Conservation (phyloP, 30 jellyfish, hydroid and myxozoan species). For the Nemopilema nomurai region DNA sequence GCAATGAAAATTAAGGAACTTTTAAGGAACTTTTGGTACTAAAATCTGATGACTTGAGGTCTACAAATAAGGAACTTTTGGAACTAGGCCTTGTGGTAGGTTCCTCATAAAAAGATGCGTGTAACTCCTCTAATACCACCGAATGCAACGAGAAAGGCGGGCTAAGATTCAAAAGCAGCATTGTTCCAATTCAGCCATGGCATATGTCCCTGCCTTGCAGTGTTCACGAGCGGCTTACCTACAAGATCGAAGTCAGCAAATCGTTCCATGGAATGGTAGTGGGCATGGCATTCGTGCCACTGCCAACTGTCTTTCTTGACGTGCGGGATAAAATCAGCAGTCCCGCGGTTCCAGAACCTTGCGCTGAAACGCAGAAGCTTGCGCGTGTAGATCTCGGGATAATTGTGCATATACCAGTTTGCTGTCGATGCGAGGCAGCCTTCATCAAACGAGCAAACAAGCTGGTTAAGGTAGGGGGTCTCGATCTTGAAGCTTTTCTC, state of each 20-base stretch:
- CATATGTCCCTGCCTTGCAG: too few relatives aligned
- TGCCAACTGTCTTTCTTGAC: slow-evolving; percentile 73
- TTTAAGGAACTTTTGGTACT: too few relatives aligned
- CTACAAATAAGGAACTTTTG: too few relatives aligned
- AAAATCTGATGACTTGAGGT: too few relatives aligned
- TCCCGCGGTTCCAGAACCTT: slow-evolving; percentile 93
- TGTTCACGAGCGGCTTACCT: slow-evolving; percentile 44
- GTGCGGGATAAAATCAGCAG: slow-evolving; percentile 70
- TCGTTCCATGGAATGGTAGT: slow-evolving; percentile 94
- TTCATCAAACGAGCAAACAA: slow-evolving; percentile 90
- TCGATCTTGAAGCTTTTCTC: slow-evolving; percentile 54
- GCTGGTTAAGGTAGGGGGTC: slow-evolving; percentile 46
- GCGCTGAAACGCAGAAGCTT: slow-evolving; percentile 82
- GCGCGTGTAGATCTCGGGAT: slow-evolving; percentile 66
- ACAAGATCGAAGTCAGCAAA: slow-evolving; percentile 86
- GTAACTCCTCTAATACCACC: too few relatives aligned
- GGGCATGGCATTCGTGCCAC: slow-evolving; percentile 94
- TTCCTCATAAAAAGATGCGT: too few relatives aligned
- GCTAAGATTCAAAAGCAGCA: too few relatives aligned
- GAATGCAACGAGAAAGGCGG: too few relatives aligned
- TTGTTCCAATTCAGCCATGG: too few relatives aligned
- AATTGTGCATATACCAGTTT: slow-evolving; percentile 40
- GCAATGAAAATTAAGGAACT: too few relatives aligned
- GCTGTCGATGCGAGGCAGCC: slow-evolving; percentile 89
- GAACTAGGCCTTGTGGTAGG: too few relatives aligned